Evolutionary conservation across 2,888 invertebrate species (phyloP), one percentile per base, ranked within the genome.

Genomic region (Flabesymbios commensalis): DNA sequence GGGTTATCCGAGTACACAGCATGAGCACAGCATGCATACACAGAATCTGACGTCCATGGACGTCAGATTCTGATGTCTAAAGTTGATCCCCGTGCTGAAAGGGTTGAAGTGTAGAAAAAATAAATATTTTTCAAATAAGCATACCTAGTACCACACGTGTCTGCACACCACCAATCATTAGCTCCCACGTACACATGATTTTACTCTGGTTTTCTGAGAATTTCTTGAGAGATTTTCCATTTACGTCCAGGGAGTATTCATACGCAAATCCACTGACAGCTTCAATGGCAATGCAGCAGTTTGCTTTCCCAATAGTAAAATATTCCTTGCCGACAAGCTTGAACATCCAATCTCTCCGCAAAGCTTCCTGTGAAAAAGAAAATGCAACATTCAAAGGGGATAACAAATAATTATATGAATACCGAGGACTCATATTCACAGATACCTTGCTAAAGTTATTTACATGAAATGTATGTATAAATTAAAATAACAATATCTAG

Each of bases 321-420:
- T 86, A 83, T 81, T 94, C 93, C 70, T 89, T 89, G 1, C 94
- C 94, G 0, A 94, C 94, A 48, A 94, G 81, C 74, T 92, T 91
- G 80, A 95, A 94, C 92, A 94, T 92, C 92, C 93, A 94, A 61
- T 94, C 93, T 64, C 88, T 86, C 19, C 89, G 85, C 14, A 89
- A 70, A 2, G 90, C 85, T 81, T 91, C 91, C 90, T 91, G 75
- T 26, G 55, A 54, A 51, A 26, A 48, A 0, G 57, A 22, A 10
- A 49, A 28, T 26, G 19, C 19, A 28, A 22, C n/a, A n/a, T n/a
- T n/a, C n/a, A n/a, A n/a, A n/a, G n/a, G n/a, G n/a, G n/a, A n/a
- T n/a, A 14, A 17, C 39, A 36, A 14, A 36, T 17, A n/a, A n/a
- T n/a, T n/a, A n/a, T n/a, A n/a, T n/a, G n/a, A n/a, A n/a, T n/a